phyloP scores from a whole-genome alignment of 2,888 invertebrate species.

The Phasia obesa region DNA sequence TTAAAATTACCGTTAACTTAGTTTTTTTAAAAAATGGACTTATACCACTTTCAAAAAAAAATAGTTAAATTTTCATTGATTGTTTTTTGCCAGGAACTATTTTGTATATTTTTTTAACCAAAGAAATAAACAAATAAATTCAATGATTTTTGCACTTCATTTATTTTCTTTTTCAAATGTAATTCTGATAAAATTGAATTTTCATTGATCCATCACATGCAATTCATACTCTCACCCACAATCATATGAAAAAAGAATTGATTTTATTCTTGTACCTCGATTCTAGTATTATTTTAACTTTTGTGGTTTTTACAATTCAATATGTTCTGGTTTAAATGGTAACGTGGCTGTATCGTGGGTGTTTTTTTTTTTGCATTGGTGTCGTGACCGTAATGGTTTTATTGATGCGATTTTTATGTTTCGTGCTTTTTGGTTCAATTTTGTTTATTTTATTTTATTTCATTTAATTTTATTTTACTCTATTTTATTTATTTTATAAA shows the following conservation, averaged over 20 bases:
- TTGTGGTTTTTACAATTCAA: conserved; percentile 42
- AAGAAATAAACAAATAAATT: conserved; percentile 1
- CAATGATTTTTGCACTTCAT: not conserved
- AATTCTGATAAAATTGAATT: conserved; percentile 45
- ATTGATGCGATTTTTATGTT: conserved; percentile 12
- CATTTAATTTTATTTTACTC: conserved; percentile 6
- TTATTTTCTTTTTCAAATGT: conserved; percentile 1
- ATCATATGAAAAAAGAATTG: conserved; percentile 46
- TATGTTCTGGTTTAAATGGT: conserved; percentile 4
- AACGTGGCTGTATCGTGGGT: not conserved
- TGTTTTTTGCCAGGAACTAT: no score
- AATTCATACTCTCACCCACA: conserved; percentile 4
- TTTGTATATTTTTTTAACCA: not conserved
- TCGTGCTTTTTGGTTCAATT: not conserved
- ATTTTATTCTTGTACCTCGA: conserved; percentile 40
- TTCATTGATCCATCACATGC: conserved; percentile 31
- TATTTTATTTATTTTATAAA: not conserved
- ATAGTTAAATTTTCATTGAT: no score
- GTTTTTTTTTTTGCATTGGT: conserved; percentile 30
- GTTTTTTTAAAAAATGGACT: no score
- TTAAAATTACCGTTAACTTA: no score
- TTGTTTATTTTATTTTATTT: conserved; percentile 26
- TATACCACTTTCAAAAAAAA: no score
- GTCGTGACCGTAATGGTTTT: conserved; percentile 37
- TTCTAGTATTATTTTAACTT: conserved; percentile 24